phyloP scores from a whole-genome alignment of 2,113 vertebrate genomes.

The Aphyosemion australe region DNA sequence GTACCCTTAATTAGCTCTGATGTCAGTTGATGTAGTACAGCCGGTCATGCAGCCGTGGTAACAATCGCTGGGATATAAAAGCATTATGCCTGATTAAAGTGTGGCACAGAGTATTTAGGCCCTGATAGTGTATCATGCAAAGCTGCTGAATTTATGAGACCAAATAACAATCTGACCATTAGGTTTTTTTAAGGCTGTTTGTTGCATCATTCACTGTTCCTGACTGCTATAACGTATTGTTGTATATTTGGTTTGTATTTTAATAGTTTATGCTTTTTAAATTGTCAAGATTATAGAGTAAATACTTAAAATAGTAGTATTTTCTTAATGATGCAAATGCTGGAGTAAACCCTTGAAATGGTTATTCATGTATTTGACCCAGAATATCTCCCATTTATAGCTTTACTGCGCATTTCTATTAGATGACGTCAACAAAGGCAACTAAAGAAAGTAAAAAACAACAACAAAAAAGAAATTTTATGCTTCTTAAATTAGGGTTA shows the following conservation, averaged over 20 bases:
- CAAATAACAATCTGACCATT: neutral
- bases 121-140: neutral
- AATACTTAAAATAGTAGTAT: neutral
- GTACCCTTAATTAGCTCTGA: conserved; percentile 43
- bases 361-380: neutral
- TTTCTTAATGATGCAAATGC: neutral
- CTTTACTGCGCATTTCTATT: neutral
- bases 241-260: neutral
- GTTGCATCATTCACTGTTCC: neutral
- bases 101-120: conserved; percentile 5
- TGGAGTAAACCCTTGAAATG: neutral
- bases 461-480: neutral
- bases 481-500: neutral
- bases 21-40: conserved; percentile 37
- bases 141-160: conserved; percentile 8
- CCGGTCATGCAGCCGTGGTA: conserved; percentile 12
- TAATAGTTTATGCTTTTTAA: neutral
- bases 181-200: neutral
- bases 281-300: neutral
- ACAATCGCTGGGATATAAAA: conserved; percentile 24
- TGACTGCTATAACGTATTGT: neutral
- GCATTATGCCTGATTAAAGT: conserved; percentile 6
- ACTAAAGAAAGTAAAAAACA: neutral
- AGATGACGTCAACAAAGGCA: neutral
- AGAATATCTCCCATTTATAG: neutral